Percentiles rank a stretch among this genome's conserved stretches.
Evolutionary conservation across 2,113 vertebrate species (phyloP).

Genomic region (Ia io): DNA sequence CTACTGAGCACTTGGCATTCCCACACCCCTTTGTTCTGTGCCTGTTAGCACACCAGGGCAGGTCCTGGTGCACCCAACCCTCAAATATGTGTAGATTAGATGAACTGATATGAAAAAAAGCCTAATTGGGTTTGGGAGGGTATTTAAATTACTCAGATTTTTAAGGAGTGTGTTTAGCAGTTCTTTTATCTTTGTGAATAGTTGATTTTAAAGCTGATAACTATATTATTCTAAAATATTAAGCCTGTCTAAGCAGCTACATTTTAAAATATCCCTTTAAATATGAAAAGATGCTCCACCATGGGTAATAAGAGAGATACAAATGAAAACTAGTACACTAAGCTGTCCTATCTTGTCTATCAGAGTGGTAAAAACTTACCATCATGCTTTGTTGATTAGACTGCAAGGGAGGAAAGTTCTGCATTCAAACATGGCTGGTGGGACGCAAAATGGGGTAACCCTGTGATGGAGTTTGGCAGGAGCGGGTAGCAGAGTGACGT

Average conservation of each 20-base stretch:
- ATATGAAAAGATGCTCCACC: neutral
- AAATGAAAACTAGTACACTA: neutral
- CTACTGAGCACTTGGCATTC: fast-evolving
- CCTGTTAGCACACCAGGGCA: neutral
- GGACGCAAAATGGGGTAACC: neutral
- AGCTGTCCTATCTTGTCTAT: neutral
- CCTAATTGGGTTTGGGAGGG: fast-evolving
- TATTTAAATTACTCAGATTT: neutral
- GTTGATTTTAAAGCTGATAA: neutral
- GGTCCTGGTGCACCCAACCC: neutral
- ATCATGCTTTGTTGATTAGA: neutral
- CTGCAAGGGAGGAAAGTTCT: neutral
- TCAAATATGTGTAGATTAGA: neutral
- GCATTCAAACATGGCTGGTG: neutral
- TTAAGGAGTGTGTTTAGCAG: slow-evolving; percentile 15
- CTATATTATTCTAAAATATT: neutral
- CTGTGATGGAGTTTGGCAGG: neutral
- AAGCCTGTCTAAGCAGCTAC: neutral
- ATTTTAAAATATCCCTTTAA: neutral
- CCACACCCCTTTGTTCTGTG: neutral
- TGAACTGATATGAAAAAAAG: neutral
- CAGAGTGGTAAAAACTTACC: neutral
- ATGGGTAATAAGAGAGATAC: neutral
- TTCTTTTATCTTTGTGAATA: neutral
- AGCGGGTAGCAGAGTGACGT: neutral